Percentiles rank a stretch among this genome's conserved stretches.
phyloP scores from a whole-genome alignment of 2,113 vertebrate genomes.

The Arizona elegans region DNA sequence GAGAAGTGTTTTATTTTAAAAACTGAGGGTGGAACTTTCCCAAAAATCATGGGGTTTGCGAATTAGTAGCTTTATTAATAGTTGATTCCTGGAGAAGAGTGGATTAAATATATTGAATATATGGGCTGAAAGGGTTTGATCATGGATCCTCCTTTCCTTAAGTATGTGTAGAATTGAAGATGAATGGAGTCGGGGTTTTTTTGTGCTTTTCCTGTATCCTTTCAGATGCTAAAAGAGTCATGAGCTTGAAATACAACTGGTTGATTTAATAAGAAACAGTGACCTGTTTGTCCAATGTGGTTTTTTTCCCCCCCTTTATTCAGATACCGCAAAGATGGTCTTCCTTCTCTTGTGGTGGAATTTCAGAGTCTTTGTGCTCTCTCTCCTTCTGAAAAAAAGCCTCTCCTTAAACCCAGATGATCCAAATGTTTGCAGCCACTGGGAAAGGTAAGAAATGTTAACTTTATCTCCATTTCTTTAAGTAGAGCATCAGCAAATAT shows the following conservation, averaged over 20 bases:
- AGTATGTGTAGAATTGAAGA: not conserved
- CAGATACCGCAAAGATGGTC: slow-evolving; percentile 75
- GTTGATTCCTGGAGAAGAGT: not conserved
- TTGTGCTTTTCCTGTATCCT: not conserved
- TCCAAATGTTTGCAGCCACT: slow-evolving; percentile 98
- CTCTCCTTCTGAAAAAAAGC: slow-evolving; percentile 66
- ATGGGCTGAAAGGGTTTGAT: no score
- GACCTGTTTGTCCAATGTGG: not conserved
- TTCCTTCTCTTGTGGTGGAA: slow-evolving; percentile 54
- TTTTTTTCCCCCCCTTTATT: slow-evolving; percentile 31
- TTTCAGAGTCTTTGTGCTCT: slow-evolving; percentile 64
- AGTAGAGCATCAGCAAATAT: not conserved
- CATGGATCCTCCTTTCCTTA: not conserved
- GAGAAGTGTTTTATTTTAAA: not conserved
- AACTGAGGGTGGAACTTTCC: slow-evolving; percentile 17
- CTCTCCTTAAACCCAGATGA: slow-evolving; percentile 91
- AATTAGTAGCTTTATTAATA: slow-evolving; percentile 9
- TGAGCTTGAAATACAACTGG: not conserved
- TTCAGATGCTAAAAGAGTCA: not conserved
- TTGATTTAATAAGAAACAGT: not conserved
- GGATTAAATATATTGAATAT: not conserved
- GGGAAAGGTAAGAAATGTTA: slow-evolving; percentile 86
- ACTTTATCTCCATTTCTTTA: not conserved
- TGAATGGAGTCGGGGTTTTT: not conserved
- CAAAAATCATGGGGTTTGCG: slow-evolving; percentile 8